A percentile compares a stretch with the other conserved stretches of the same genome.
Evolutionary conservation across 2,113 vertebrate species (phyloP).

Genomic region (Furnarius figulus): DNA sequence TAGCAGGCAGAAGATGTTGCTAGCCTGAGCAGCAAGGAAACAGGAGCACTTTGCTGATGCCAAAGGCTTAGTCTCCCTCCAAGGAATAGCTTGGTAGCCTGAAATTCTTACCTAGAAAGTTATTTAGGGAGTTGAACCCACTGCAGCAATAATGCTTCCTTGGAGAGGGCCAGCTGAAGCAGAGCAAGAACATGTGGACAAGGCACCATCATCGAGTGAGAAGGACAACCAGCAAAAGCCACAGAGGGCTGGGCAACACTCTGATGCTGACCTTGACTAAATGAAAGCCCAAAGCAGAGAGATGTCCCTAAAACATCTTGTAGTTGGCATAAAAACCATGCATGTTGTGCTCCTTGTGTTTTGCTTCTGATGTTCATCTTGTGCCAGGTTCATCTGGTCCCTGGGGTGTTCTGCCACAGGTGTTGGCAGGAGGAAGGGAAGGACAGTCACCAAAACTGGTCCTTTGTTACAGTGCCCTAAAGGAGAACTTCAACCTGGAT

Average conservation of each 20-base stretch:
- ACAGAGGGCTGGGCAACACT: background rate
- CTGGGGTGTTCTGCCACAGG: background rate
- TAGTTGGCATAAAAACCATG: background rate
- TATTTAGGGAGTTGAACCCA: background rate
- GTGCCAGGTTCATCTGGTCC: background rate
- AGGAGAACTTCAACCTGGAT: background rate
- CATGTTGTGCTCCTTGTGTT: background rate
- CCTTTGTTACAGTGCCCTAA: background rate
- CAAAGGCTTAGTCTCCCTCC: background rate
- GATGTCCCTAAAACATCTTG: background rate
- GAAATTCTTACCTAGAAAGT: background rate
- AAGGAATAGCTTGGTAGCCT: background rate
- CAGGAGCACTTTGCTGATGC: fast-evolving
- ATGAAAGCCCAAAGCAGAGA: background rate
- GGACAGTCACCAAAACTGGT: background rate
- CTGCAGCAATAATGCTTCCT: fast-evolving
- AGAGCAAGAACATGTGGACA: background rate
- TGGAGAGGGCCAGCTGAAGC: background rate
- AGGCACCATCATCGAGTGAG: background rate
- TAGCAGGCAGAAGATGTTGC: background rate
- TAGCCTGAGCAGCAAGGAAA: fast-evolving
- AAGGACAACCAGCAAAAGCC: background rate
- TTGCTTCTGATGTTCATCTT: background rate
- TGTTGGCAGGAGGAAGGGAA: background rate
- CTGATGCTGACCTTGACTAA: background rate